Conservation (phyloP, 2,797 vertebrate genomes). For the Clarias pachynema region DNA sequence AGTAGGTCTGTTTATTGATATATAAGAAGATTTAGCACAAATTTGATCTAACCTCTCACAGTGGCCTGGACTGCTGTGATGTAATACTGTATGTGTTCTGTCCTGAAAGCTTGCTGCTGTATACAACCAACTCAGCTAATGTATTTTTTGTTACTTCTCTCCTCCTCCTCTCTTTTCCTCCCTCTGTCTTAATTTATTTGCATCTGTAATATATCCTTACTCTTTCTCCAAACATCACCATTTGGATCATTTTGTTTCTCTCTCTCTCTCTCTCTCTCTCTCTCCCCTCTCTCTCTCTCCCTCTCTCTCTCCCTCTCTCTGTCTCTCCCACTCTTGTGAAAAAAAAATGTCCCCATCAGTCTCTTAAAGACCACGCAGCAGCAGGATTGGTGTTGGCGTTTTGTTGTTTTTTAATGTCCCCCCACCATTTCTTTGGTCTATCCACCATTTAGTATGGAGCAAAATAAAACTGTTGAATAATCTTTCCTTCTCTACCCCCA, state of each 20-base stretch:
- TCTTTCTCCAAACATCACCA: constrained; percentile 4
- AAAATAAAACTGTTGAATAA: constrained; percentile 21
- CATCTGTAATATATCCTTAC: not conserved
- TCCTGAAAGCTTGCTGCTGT: not conserved
- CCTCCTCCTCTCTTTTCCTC: no score
- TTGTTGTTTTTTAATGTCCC: not conserved
- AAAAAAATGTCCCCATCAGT: not conserved
- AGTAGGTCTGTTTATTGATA: no score
- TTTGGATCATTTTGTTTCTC: not conserved
- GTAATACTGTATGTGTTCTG: not conserved
- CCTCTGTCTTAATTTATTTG: not conserved
- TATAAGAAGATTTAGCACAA: not conserved
- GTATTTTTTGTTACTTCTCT: not conserved
- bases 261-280: not conserved
- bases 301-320: not conserved
- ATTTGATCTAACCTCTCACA: not conserved
- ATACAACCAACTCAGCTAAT: constrained; percentile 11
- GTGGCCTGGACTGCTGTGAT: not conserved
- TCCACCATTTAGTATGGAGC: not conserved
- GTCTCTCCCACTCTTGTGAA: not conserved
- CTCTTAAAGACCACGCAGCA: not conserved
- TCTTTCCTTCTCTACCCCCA: not conserved
- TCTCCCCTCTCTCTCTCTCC: not conserved
- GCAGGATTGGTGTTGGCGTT: not conserved
- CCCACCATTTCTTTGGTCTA: not conserved